Evolutionary conservation across 2,888 invertebrate species (phyloP).

Genomic region (Neria commutata): DNA sequence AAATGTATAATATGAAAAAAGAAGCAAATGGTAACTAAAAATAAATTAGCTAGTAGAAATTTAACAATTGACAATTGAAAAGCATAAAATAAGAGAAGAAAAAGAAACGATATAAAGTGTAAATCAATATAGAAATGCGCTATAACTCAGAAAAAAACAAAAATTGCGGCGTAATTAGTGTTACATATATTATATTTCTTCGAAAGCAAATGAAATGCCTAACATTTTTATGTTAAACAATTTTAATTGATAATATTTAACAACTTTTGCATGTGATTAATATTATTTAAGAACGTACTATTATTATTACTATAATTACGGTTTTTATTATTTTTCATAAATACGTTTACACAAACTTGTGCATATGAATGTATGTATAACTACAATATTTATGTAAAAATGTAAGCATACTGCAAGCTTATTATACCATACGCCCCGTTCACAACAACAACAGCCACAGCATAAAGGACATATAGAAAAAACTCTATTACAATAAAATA

Average conservation of each 20-base stretch:
- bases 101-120: conserved; percentile 4
- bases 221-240: background rate
- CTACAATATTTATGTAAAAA: conserved; percentile 35
- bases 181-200: too few relatives aligned
- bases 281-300: conserved; percentile 57
- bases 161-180: too few relatives aligned
- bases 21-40: conserved; percentile 27
- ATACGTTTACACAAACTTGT: conserved; percentile 11
- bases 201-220: too few relatives aligned
- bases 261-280: conserved; percentile 58
- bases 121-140: background rate
- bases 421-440: conserved; percentile 23
- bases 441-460: conserved; percentile 28
- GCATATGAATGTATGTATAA: background rate
- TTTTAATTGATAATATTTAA: background rate
- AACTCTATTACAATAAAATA: too few relatives aligned
- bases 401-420: conserved; percentile 47
- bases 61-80: conserved; percentile 36
- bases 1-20: conserved; percentile 32
- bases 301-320: too few relatives aligned
- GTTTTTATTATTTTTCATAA: conserved; percentile 6
- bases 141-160: too few relatives aligned
- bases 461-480: too few relatives aligned
- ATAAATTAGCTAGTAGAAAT: conserved; percentile 55
- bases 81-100: conserved; percentile 12